Evolutionary conservation across 2,797 vertebrate genomes (phyloP).

Genomic region (Pangasius mekongensis): DNA sequence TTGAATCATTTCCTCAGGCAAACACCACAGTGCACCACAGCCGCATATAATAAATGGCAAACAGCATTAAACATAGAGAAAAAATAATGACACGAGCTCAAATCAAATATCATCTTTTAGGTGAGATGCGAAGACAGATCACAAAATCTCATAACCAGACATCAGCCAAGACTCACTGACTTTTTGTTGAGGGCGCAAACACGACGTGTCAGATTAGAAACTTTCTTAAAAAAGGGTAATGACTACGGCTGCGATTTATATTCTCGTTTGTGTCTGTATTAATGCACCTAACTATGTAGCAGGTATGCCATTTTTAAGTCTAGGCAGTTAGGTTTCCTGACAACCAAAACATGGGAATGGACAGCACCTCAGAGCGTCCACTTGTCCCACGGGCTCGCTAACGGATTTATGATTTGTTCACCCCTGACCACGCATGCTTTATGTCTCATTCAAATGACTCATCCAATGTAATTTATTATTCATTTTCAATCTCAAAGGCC

Average conservation of each 20-base stretch:
- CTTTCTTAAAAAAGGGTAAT: not conserved
- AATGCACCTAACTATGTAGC: not conserved
- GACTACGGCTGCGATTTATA: no score
- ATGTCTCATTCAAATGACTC: not conserved
- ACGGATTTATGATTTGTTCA: not conserved
- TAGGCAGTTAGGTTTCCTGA: not conserved
- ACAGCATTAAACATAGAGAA: not conserved
- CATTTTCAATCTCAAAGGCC: not conserved
- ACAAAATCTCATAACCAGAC: not conserved
- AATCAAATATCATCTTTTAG: not conserved
- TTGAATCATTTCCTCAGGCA: conserved; percentile 1
- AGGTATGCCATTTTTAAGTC: not conserved
- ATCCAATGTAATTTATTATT: not conserved
- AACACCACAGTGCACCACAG: not conserved
- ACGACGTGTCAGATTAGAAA: not conserved
- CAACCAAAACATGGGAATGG: not conserved
- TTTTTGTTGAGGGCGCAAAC: not conserved
- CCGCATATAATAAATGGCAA: not conserved
- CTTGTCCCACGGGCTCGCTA: not conserved
- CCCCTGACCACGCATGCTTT: not conserved
- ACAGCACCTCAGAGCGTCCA: not conserved
- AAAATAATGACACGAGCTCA: not conserved
- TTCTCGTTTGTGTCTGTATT: not conserved
- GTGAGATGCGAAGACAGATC: not conserved
- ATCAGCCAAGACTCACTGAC: not conserved